Evolutionary conservation across 1,140 invertebrate species (phyloP).

Genomic region (Lutraria rhynchaena): DNA sequence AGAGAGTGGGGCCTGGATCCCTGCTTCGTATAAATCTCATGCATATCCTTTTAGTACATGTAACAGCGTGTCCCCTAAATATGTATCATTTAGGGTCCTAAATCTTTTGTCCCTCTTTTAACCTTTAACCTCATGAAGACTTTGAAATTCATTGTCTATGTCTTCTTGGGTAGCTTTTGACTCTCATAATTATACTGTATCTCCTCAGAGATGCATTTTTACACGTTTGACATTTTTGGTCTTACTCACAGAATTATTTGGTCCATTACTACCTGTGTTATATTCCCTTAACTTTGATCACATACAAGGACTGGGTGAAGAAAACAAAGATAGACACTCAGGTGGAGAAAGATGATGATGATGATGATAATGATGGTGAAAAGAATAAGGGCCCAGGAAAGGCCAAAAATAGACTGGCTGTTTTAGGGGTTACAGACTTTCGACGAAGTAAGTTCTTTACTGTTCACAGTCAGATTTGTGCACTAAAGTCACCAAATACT

Average conservation of each 20-base stretch:
- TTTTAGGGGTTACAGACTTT: conserved; percentile 64
- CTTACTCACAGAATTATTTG: neutral
- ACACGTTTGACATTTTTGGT: neutral
- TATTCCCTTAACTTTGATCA: conserved; percentile 69
- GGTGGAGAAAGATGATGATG: conserved; percentile 85
- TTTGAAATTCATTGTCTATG: too few relatives aligned
- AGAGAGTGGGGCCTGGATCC: conserved; percentile 96
- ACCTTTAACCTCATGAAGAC: too few relatives aligned
- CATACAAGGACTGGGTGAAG: conserved; percentile 90
- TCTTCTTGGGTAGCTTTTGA: too few relatives aligned
- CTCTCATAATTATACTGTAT: conserved; percentile 89
- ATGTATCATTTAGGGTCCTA: too few relatives aligned
- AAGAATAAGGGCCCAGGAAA: conserved; percentile 21
- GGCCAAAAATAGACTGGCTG: conserved; percentile 51
- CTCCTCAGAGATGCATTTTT: conserved; percentile 86
- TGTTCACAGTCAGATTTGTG: neutral
- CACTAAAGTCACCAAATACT: neutral
- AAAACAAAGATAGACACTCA: conserved; percentile 88
- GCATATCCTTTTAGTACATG: conserved; percentile 85
- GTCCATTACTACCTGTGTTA: neutral
- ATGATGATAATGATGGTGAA: conserved; percentile 70
- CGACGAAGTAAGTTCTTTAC: conserved; percentile 65
- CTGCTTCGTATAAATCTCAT: conserved; percentile 95
- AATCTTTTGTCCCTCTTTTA: too few relatives aligned
- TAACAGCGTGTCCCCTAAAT: too few relatives aligned